Conservation (phyloP, 2,888 invertebrate species). For the Baccha elongata region DNA sequence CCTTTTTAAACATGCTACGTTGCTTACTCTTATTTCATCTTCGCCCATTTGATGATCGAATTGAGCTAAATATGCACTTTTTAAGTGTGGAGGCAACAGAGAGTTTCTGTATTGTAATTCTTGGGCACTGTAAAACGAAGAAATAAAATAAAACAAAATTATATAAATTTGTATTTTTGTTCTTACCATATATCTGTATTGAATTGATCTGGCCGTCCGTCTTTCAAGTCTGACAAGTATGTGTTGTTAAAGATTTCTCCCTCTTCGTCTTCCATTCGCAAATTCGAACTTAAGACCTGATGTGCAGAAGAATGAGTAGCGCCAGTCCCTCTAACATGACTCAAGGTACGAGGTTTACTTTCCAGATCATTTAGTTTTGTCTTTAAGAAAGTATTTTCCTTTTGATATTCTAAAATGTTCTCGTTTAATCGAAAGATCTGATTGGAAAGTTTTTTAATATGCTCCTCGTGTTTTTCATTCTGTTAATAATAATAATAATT, state of each 20-base stretch:
- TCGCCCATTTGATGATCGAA: constrained; percentile 87
- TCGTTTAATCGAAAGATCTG: constrained; percentile 81
- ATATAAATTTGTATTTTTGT: neutral
- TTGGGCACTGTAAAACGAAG: constrained; percentile 82
- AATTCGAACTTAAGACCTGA: constrained; percentile 80
- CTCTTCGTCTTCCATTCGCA: constrained; percentile 93
- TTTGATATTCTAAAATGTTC: constrained; percentile 79
- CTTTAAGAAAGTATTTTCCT: constrained; percentile 79
- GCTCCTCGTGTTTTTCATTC: constrained; percentile 79
- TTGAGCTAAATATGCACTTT: constrained; percentile 93
- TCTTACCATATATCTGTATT: constrained; percentile 77
- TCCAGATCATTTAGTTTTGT: constrained; percentile 79
- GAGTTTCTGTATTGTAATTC: constrained; percentile 92
- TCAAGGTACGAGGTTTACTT: constrained; percentile 18
- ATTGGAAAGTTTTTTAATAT: constrained; percentile 79
- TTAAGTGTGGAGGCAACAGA: constrained; percentile 91
- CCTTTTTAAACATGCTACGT: constrained; percentile 56
- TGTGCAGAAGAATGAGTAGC: constrained; percentile 41
- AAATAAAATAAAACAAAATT: constrained; percentile 6
- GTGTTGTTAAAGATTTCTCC: constrained; percentile 93
- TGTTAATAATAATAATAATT: constrained; percentile 53
- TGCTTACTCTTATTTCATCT: constrained; percentile 86
- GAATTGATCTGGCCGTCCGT: constrained; percentile 82
- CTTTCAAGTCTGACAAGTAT: constrained; percentile 87
- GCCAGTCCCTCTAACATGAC: constrained; percentile 21